Conservation (phyloP, 2,113 vertebrate species). For the Leucosticte australis region DNA sequence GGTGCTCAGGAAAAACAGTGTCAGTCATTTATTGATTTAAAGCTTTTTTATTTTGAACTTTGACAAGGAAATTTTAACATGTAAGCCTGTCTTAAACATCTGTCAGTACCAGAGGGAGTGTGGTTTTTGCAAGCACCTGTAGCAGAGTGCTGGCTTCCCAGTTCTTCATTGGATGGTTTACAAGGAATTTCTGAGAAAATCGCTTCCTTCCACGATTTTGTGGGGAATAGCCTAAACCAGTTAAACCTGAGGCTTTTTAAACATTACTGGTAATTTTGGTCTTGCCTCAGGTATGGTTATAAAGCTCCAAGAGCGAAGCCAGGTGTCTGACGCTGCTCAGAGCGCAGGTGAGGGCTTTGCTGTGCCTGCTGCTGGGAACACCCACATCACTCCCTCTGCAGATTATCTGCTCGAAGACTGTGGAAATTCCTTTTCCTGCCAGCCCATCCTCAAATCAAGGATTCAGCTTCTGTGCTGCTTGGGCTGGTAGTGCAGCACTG, state of each 20-base stretch:
- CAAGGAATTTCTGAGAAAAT: not conserved
- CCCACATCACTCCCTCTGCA: rapidly evolving
- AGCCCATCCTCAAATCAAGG: not conserved
- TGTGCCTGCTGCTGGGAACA: rapidly evolving
- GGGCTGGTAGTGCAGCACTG: not conserved
- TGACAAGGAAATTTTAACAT: not conserved
- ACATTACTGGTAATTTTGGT: not conserved
- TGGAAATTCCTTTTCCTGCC: not conserved
- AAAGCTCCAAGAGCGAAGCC: not conserved
- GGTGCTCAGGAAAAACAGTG: rapidly evolving
- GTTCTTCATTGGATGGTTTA: not conserved
- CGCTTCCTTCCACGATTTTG: not conserved
- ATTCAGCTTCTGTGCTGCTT: rapidly evolving
- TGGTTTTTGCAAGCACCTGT: not conserved
- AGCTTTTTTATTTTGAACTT: not conserved
- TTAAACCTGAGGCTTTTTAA: not conserved
- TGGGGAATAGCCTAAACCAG: not conserved
- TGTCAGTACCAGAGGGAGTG: not conserved
- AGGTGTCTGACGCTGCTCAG: rapidly evolving
- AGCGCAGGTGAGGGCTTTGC: not conserved
- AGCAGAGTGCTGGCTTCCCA: not conserved
- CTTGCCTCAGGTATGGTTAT: not conserved
- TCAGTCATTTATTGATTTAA: not conserved
- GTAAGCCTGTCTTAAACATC: not conserved
- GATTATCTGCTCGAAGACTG: not conserved